Conservation (phyloP, 1,140 invertebrate species). For the Scaptomyza montana region DNA sequence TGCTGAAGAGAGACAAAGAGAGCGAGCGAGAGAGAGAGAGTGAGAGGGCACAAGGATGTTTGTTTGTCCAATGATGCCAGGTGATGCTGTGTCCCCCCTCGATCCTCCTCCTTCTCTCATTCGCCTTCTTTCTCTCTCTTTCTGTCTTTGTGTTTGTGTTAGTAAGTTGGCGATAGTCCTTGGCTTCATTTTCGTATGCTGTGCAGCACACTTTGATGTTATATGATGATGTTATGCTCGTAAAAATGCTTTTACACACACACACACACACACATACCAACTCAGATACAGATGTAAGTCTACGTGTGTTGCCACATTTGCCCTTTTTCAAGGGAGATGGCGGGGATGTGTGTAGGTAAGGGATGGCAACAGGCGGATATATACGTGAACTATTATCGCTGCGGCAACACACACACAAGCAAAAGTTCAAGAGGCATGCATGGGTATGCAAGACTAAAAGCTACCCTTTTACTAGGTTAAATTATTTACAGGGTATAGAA, state of each 20-base stretch:
- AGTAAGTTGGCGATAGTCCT: constrained; percentile 37
- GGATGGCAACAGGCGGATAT: background rate
- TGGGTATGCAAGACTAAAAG: background rate
- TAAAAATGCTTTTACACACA: constrained; percentile 70
- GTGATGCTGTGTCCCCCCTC: constrained; percentile 15
- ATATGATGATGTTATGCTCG: constrained; percentile 76
- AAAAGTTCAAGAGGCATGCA: too few species aligned
- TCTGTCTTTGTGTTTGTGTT: constrained; percentile 4
- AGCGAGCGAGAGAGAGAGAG: background rate
- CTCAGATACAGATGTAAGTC: background rate
- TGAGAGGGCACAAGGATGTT: constrained; percentile 25
- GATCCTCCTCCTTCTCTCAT: background rate
- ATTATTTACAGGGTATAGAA: too few species aligned
- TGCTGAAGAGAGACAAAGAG: background rate
- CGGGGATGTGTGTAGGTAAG: constrained; percentile 2
- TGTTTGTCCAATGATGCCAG: constrained; percentile 20
- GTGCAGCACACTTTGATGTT: constrained; percentile 65
- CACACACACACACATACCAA: constrained; percentile 22
- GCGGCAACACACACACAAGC: constrained; percentile 25
- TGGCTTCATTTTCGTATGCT: constrained; percentile 61
- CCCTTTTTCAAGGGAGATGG: background rate
- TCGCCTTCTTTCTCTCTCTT: too few species aligned
- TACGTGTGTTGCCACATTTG: background rate
- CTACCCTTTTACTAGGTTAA: background rate
- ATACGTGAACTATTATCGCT: constrained; percentile 49